A percentile compares a stretch with the other conserved stretches of the same genome.
Evolutionary conservation across 2,888 invertebrate genomes (phyloP).

Genomic region (Drosophila longiperda): DNA sequence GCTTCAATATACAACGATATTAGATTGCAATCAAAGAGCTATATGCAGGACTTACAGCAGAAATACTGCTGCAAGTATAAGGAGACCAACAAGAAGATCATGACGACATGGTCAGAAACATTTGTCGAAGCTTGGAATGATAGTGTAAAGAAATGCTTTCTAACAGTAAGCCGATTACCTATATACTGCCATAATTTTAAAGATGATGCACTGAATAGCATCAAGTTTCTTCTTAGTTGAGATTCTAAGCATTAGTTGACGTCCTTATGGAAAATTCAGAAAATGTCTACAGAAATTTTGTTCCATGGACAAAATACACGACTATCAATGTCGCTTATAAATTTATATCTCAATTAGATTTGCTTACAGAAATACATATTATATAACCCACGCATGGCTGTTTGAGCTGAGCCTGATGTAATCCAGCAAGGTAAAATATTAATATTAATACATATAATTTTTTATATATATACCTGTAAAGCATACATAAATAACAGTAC

Average conservation of each 20-base stretch:
- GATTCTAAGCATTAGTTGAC: constrained; percentile 32
- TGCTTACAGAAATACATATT: constrained; percentile 23
- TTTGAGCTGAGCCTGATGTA: constrained; percentile 23
- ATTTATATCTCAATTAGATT: constrained; percentile 39
- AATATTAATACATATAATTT: not conserved
- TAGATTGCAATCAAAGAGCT: constrained; percentile 35
- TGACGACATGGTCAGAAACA: constrained; percentile 46
- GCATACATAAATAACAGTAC: not conserved
- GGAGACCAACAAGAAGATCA: not conserved
- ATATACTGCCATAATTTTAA: constrained; percentile 43
- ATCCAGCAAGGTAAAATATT: not conserved
- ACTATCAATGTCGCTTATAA: constrained; percentile 25
- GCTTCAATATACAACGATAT: constrained; percentile 34
- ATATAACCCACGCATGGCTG: constrained; percentile 24
- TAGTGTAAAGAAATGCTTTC: constrained; percentile 28
- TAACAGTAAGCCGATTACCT: constrained; percentile 22
- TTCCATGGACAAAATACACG: not conserved
- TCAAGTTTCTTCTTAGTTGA: constrained; percentile 12
- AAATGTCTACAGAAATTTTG: not conserved
- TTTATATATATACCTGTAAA: not conserved
- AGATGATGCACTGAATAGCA: constrained; percentile 38
- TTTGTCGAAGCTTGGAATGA: constrained; percentile 49
- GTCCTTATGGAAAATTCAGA: constrained; percentile 2
- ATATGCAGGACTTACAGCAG: constrained; percentile 11
- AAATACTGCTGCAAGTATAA: constrained; percentile 19